Base-by-base conservation (phyloP, 2,797 vertebrate genomes). In the Eulemur albifrons region DNA sequence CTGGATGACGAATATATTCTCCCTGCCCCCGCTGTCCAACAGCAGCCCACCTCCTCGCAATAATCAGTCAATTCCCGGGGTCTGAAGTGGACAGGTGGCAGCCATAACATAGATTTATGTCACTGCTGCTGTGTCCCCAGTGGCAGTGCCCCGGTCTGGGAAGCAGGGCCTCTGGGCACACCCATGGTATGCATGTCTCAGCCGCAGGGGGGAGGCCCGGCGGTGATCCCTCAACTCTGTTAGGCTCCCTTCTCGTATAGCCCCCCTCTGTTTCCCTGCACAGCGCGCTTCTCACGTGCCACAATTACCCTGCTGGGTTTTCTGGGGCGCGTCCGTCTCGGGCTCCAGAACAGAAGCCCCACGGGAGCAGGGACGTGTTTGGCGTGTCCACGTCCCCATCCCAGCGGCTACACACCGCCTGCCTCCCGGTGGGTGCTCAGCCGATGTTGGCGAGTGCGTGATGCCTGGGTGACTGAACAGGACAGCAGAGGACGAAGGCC, bases 161-260 rank as follows among this genome's bases (percentile, higher is more conserved):
- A 38, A 38, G 38, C 38, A 83, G 40, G 4, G 4, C 13, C 7
- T 40, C 38, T 4, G 61, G 32, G 61, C 14, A 17, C 54, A 21
- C 11, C 61, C 50, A 30, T 5, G 35, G 35, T 61, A 57, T 25
- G 25, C 57, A 4, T 10, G 0, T 18, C 12, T 82, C 38, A 13
- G 21, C 7, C 48, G 27, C 61, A 15, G 45, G 38, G 25, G 9
- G 32, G 27, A 54, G 35, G 18, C 3, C 50, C 32, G 5, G n/a
- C 13, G 38, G 38, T 4, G 38, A 38, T 4, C 6, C 61, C 6
- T 11, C 13, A 30, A 40, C 20, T 12, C 32, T 12, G 4, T 2
- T 10, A 10, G 1, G 12, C 32, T 21, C 2, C 2, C 9, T 10
- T 30, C 38, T 7, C 2, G 14, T 5, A n/a, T 27, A 65, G 21